Conservation (phyloP, 1,140 invertebrate species). For the Drosophila equinoxialis region DNA sequence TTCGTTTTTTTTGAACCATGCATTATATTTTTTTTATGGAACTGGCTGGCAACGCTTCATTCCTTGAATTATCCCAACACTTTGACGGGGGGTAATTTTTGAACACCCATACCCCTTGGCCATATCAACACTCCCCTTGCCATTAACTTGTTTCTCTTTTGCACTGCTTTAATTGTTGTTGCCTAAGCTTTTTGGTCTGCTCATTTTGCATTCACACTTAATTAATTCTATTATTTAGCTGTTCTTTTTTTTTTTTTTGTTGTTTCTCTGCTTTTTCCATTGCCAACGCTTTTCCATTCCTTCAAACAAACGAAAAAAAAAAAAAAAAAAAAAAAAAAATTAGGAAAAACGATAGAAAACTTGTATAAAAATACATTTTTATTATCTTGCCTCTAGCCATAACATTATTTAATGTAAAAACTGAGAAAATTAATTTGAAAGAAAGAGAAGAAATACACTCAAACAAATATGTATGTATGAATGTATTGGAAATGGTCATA, state of each 20-base stretch:
- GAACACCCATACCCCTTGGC: background rate
- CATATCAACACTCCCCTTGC: too few species aligned
- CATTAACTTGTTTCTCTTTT: background rate
- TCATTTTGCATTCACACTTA: slow-evolving; percentile 69
- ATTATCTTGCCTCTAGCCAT: slow-evolving; percentile 52
- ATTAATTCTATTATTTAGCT: slow-evolving; percentile 56
- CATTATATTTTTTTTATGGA: slow-evolving; percentile 68
- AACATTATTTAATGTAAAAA: slow-evolving; percentile 28
- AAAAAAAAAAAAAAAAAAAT: slow-evolving; percentile 11
- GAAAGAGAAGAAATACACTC: slow-evolving; percentile 42
- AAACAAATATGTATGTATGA: background rate
- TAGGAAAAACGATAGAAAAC: background rate
- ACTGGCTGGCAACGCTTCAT: slow-evolving; percentile 50
- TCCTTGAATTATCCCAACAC: slow-evolving; percentile 62
- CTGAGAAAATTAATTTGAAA: slow-evolving; percentile 34
- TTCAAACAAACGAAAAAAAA: slow-evolving; percentile 29
- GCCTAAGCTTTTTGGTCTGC: slow-evolving; percentile 48
- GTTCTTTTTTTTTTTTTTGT: slow-evolving; percentile 36
- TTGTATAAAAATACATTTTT: slow-evolving; percentile 64
- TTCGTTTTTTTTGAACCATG: slow-evolving; percentile 51
- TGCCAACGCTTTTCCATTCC: slow-evolving; percentile 18
- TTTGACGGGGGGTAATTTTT: slow-evolving; percentile 61
- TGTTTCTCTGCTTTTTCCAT: slow-evolving; percentile 10
- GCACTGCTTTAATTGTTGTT: slow-evolving; percentile 35
- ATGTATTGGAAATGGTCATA: slow-evolving; percentile 53